Conservation (phyloP, 2,888 invertebrate genomes). For the Rhabditoides inermis region DNA sequence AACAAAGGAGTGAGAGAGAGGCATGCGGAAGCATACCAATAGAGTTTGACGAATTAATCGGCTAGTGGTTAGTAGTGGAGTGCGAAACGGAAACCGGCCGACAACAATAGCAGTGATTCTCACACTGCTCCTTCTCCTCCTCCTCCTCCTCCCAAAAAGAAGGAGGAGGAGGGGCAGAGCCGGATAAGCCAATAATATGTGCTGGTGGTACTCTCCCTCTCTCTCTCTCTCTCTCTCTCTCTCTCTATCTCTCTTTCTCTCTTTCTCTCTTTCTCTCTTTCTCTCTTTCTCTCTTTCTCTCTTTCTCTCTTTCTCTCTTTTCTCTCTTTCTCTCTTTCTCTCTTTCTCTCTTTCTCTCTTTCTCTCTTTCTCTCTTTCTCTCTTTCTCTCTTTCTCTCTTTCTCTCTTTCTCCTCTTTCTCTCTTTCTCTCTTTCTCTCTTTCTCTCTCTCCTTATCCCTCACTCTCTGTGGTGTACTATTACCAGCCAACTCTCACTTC, state of each 20-base stretch:
- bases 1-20: too few relatives aligned
- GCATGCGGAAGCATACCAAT: too few relatives aligned
- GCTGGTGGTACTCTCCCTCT: background rate
- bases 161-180: background rate
- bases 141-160: slow-evolving; percentile 9
- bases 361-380: slow-evolving; percentile 2
- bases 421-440: too few relatives aligned
- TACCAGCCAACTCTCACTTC: too few relatives aligned
- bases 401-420: too few relatives aligned
- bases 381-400: background rate
- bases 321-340: slow-evolving; percentile 2
- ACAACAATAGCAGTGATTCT: too few relatives aligned
- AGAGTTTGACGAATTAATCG: too few relatives aligned
- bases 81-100: slow-evolving; percentile 1
- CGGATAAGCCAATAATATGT: background rate
- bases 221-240: background rate
- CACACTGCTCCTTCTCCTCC: too few relatives aligned
- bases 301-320: background rate
- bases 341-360: slow-evolving; percentile 4
- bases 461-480: too few relatives aligned
- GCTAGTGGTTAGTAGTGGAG: too few relatives aligned
- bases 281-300: slow-evolving; percentile 3
- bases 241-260: slow-evolving; percentile 1
- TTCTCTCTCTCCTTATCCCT: too few relatives aligned
- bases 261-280: slow-evolving; percentile 1